Evolutionary conservation across 2,888 invertebrate species (phyloP).

Genomic region (Leuctra nigra): DNA sequence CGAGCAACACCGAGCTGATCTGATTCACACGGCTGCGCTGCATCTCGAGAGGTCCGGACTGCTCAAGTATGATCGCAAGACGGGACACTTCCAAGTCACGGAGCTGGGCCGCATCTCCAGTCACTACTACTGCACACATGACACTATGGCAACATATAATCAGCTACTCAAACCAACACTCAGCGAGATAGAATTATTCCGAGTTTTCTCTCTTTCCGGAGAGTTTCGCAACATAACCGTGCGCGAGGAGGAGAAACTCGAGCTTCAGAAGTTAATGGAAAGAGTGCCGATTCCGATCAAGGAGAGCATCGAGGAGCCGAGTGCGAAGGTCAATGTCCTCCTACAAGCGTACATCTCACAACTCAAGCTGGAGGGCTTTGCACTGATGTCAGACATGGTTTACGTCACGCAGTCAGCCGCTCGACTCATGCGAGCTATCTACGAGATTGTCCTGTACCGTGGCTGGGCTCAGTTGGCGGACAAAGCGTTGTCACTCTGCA

Average conservation of each 20-base stretch:
- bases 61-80: constrained; percentile 90
- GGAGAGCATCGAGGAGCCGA: constrained; percentile 96
- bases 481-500: constrained; percentile 90
- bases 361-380: constrained; percentile 95
- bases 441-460: constrained; percentile 63
- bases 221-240: constrained; percentile 94
- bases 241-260: constrained; percentile 93
- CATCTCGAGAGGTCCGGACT: constrained; percentile 91
- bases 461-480: constrained; percentile 97
- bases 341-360: constrained; percentile 98
- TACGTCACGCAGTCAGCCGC: constrained; percentile 97
- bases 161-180: constrained; percentile 93
- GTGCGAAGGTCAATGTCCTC: constrained; percentile 87
- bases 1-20: constrained; percentile 87
- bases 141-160: constrained; percentile 95
- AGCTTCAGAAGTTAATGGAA: constrained; percentile 90
- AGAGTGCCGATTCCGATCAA: constrained; percentile 98
- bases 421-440: constrained; percentile 90
- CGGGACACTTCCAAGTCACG: constrained; percentile 82
- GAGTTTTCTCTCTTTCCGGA: constrained; percentile 95
- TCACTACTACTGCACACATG: constrained; percentile 96
- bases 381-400: constrained; percentile 98
- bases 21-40: constrained; percentile 90
- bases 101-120: constrained; percentile 96
- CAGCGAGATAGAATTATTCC: constrained; percentile 94